Percentiles rank a stretch among this genome's conserved stretches.
Evolutionary conservation across 2,888 invertebrate genomes (phyloP).

Genomic region (Alsophila aescularia): DNA sequence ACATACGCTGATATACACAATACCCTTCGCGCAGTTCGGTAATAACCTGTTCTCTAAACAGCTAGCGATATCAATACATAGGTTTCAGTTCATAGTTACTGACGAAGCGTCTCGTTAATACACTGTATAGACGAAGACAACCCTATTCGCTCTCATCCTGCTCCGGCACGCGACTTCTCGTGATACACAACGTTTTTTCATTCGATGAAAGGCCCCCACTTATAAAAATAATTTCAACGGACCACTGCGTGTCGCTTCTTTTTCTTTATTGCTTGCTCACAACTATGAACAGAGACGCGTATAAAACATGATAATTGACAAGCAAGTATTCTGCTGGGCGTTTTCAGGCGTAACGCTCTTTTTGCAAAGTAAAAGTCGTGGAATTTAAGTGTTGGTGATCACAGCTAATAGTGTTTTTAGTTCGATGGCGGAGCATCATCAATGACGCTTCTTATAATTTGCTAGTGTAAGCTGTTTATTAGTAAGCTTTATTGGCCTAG

Average conservation of each 20-base stretch:
- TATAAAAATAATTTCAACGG: slow-evolving; percentile 78
- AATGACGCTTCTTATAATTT: not conserved
- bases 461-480: too few species aligned
- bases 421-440: not conserved
- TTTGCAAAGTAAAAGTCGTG: slow-evolving; percentile 23
- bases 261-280: slow-evolving; percentile 58
- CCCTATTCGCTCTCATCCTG: slow-evolving; percentile 45
- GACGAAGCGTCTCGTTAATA: not conserved
- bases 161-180: slow-evolving; percentile 73
- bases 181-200: slow-evolving; percentile 70
- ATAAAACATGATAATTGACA: slow-evolving; percentile 53
- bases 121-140: not conserved
- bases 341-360: slow-evolving; percentile 34
- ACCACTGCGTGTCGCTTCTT: slow-evolving; percentile 63
- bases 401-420: not conserved
- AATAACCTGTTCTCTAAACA: too few species aligned
- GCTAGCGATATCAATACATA: too few species aligned
- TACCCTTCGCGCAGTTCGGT: too few species aligned
- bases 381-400: slow-evolving; percentile 9
- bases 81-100: not conserved
- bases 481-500: too few species aligned
- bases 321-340: slow-evolving; percentile 32
- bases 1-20: too few species aligned
- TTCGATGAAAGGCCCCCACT: slow-evolving; percentile 73
- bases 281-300: slow-evolving; percentile 46